Conservation (phyloP, 2,113 vertebrate species). For the Datnioides undecimradiatus region DNA sequence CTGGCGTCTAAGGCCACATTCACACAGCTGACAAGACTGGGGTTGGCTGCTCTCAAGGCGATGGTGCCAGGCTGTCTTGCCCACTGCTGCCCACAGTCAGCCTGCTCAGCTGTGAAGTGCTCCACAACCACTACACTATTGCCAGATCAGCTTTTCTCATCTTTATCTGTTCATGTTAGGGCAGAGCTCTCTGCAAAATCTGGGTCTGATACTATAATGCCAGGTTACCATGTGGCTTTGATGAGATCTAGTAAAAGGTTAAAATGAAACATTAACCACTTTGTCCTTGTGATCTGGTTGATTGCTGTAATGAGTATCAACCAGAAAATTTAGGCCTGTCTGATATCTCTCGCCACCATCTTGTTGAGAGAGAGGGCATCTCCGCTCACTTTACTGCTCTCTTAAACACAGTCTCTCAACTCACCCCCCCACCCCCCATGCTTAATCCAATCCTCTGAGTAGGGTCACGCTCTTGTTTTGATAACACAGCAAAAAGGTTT, state of each 20-base stretch:
- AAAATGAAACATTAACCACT: not conserved
- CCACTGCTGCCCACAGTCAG: conserved; percentile 60
- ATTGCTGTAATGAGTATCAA: no score
- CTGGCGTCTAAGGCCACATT: conserved; percentile 68
- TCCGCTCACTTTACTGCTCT: conserved; percentile 24
- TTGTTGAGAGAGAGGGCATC: conserved; percentile 14
- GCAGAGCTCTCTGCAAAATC: not conserved
- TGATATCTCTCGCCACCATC: not conserved
- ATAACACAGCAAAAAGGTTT: conserved; percentile 53
- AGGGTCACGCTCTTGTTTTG: conserved; percentile 63
- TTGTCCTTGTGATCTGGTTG: not conserved
- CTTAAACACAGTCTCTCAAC: conserved; percentile 32
- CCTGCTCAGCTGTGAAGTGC: conserved; percentile 57
- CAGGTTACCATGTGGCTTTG: not conserved
- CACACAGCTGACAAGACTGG: conserved; percentile 65
- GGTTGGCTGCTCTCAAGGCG: conserved; percentile 55
- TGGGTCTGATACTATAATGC: not conserved
- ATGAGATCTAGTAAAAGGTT: not conserved
- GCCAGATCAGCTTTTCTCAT: conserved; percentile 50
- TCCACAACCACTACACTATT: conserved; percentile 42
- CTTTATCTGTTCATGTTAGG: conserved; percentile 9
- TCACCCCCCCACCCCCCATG: conserved; percentile 3
- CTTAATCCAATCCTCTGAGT: conserved; percentile 26
- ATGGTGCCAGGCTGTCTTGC: conserved; percentile 77
- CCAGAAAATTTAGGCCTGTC: not conserved